phyloP scores from a whole-genome alignment of 1,140 invertebrate genomes.

The Sarcophaga bullata region DNA sequence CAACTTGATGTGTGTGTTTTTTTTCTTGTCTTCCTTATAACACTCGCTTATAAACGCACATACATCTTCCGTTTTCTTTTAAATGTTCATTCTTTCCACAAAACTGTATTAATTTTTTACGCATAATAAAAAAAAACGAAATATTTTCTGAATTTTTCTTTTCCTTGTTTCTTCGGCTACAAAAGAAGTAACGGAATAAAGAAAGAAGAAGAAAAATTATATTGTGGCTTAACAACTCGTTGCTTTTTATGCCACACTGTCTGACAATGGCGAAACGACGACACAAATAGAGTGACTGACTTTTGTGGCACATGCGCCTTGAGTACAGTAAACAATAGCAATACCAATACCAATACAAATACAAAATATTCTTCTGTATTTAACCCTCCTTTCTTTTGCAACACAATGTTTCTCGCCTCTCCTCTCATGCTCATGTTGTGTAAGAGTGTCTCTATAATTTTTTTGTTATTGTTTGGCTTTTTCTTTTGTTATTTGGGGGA shows the following conservation, averaged over 20 bases:
- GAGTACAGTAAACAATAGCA: not conserved
- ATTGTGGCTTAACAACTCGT: not conserved
- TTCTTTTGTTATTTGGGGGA: no score
- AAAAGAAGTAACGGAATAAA: not conserved
- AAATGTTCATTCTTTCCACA: not conserved
- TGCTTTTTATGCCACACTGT: not conserved
- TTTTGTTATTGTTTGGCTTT: no score
- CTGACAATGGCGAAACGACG: not conserved
- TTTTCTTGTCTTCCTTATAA: not conserved
- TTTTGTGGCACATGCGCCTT: conserved; percentile 13
- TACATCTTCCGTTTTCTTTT: not conserved
- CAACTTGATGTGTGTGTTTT: no score
- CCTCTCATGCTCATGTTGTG: no score
- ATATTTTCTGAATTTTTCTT: conserved; percentile 6
- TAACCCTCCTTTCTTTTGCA: no score
- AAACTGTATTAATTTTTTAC: not conserved
- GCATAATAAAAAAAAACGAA: conserved; percentile 1
- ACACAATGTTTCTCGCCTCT: no score
- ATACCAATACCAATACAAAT: not conserved
- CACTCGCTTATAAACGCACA: not conserved
- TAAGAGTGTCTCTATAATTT: no score
- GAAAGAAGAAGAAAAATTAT: not conserved
- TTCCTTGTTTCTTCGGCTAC: not conserved
- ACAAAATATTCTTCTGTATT: no score
- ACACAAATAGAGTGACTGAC: not conserved